phyloP scores from a whole-genome alignment of 2,797 vertebrate genomes.

The Phalanger gymnotis region DNA sequence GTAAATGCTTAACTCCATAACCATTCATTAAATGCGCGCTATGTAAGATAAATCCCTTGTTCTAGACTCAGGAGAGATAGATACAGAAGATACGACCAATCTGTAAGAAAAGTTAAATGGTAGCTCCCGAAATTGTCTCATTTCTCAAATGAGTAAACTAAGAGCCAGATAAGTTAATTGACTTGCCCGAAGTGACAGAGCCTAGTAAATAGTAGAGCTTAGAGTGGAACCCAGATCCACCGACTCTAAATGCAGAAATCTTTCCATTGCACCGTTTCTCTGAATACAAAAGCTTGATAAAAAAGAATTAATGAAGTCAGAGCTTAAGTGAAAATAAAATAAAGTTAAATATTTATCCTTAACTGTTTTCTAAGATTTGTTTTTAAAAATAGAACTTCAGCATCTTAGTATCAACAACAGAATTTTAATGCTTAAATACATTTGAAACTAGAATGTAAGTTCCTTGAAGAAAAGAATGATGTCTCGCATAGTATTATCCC shows the following conservation, averaged over 20 bases:
- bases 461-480: not conserved
- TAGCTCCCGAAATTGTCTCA: not conserved
- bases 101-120: not conserved
- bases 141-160: not conserved
- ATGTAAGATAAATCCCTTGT: not conserved
- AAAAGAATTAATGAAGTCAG: not conserved
- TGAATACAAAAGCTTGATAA: not conserved
- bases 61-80: not conserved
- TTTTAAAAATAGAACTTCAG: not conserved
- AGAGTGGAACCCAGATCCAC: not conserved
- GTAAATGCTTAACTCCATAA: not conserved
- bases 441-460: not conserved
- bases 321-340: not conserved
- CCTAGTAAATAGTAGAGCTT: not conserved
- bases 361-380: not conserved
- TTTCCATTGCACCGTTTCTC: not conserved
- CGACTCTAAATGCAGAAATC: not conserved
- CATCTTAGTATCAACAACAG: not conserved
- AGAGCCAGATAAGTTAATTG: not conserved
- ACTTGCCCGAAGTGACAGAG: not conserved
- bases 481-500: not conserved
- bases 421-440: not conserved
- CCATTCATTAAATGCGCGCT: not conserved
- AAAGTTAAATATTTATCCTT: not conserved
- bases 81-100: not conserved